Percentiles rank a stretch among this genome's conserved stretches.
Conservation (phyloP, 2,113 vertebrate genomes). For the Onychostruthus taczanowskii region DNA sequence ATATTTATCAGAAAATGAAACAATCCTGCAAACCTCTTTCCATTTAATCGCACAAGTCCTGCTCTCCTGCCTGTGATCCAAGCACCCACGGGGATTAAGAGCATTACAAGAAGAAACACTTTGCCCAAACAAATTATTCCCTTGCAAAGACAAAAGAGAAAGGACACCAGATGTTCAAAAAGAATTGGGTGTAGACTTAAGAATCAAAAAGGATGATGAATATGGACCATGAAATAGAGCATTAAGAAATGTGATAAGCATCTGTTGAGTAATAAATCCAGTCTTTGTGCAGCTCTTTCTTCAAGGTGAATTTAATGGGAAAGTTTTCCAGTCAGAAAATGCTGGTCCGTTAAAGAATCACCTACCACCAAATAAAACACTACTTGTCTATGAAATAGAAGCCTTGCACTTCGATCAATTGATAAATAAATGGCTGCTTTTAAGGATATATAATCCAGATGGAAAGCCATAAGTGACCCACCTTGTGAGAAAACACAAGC, state of each 20-base stretch:
- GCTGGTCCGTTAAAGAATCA: neutral
- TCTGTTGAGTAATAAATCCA: slow-evolving; percentile 53
- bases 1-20: slow-evolving; percentile 1
- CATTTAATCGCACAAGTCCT: neutral
- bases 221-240: slow-evolving; percentile 54
- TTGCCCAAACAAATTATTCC: slow-evolving; percentile 42
- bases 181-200: slow-evolving; percentile 48
- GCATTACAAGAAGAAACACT: slow-evolving; percentile 42
- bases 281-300: neutral
- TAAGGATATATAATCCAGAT: neutral
- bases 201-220: slow-evolving; percentile 47
- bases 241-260: slow-evolving; percentile 58
- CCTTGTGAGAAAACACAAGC: neutral
- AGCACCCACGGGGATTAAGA: slow-evolving; percentile 34
- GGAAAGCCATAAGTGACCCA: neutral
- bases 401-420: neutral
- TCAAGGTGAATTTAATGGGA: slow-evolving; percentile 22
- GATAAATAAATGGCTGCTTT: neutral
- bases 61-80: neutral
- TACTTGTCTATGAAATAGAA: neutral
- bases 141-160: slow-evolving; percentile 24
- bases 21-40: neutral
- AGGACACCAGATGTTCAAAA: slow-evolving; percentile 65
- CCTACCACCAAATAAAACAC: neutral
- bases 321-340: neutral